Evolutionary conservation across 2,797 vertebrate species (phyloP).

Genomic region (Denticeps clupeoides): DNA sequence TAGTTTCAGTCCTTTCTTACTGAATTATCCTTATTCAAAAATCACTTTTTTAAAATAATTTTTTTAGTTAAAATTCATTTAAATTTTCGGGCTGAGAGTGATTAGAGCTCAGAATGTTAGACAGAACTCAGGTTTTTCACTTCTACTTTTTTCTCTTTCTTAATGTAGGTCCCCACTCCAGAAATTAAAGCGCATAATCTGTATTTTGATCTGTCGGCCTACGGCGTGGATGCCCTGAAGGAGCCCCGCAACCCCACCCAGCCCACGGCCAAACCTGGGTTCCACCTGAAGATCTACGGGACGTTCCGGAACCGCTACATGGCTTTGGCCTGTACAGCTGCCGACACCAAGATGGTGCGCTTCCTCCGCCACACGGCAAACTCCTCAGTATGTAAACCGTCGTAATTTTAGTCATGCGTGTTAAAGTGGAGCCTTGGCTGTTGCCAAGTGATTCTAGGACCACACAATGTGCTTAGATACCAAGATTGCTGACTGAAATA

Average conservation of each 20-base stretch:
- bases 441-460: too few relatives aligned
- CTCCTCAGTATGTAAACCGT: constrained; percentile 49
- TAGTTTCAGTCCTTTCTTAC: too few relatives aligned
- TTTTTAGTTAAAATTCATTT: too few relatives aligned
- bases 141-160: neutral
- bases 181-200: constrained; percentile 68
- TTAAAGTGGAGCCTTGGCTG: too few relatives aligned
- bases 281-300: constrained; percentile 72
- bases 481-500: too few relatives aligned
- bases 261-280: constrained; percentile 47
- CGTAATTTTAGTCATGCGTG: too few relatives aligned
- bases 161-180: constrained; percentile 61
- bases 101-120: neutral
- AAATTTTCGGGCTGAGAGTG: neutral
- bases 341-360: constrained; percentile 63
- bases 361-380: constrained; percentile 65
- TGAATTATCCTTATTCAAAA: too few relatives aligned
- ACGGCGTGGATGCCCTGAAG: constrained; percentile 54
- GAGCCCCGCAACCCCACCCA: constrained; percentile 38
- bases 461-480: too few relatives aligned
- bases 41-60: too few relatives aligned
- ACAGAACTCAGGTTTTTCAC: neutral
- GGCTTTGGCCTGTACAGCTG: constrained; percentile 58
- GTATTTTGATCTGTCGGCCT: constrained; percentile 71
- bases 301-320: constrained; percentile 68